Conservation (phyloP, 2,113 vertebrate genomes). For the Cranoglanis bouderius region DNA sequence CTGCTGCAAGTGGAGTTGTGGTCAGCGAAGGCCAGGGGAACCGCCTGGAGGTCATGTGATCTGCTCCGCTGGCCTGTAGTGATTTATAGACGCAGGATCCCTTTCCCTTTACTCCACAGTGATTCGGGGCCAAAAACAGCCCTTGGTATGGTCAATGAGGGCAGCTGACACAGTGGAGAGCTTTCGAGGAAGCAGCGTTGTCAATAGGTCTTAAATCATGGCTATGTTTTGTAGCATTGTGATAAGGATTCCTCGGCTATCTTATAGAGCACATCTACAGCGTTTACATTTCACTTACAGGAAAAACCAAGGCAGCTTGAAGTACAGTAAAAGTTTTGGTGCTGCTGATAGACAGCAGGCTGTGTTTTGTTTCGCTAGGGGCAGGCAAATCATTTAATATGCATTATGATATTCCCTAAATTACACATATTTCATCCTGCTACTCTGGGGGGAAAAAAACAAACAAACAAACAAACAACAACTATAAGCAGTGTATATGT, state of each 20-base stretch:
- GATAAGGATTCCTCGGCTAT: background rate
- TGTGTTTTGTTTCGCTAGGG: background rate
- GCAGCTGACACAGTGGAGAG: background rate
- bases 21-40: conserved; percentile 1
- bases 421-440: background rate
- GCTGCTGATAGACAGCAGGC: background rate
- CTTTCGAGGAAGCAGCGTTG: background rate
- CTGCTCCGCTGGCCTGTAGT: background rate
- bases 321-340: background rate
- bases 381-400: background rate
- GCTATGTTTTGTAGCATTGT: background rate
- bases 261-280: background rate
- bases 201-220: background rate
- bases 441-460: background rate
- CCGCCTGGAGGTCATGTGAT: conserved; percentile 4
- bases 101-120: background rate
- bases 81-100: background rate
- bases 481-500: background rate
- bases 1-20: background rate
- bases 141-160: background rate
- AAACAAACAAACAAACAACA: background rate
- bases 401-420: background rate
- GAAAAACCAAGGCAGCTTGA: background rate
- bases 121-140: background rate
- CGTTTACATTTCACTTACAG: background rate